Conservation (phyloP, 2,888 invertebrate genomes). For the Agrochola macilenta region DNA sequence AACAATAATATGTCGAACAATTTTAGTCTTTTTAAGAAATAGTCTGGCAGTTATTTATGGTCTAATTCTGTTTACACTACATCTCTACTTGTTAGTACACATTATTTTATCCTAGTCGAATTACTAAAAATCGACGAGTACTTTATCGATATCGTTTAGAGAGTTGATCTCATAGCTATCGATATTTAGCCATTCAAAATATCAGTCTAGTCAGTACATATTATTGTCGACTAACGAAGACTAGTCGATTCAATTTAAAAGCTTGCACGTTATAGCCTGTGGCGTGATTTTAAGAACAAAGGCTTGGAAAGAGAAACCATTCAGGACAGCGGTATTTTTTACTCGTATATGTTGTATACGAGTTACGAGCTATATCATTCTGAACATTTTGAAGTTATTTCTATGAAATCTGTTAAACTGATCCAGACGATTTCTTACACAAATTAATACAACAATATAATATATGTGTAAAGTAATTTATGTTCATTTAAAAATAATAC, state of each 20-base stretch:
- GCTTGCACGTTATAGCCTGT: slow-evolving; percentile 18
- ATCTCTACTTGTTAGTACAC: slow-evolving; percentile 2
- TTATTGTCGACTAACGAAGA: slow-evolving; percentile 44
- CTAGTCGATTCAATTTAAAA: slow-evolving; percentile 27
- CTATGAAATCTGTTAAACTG: slow-evolving; percentile 9
- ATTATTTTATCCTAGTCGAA: not conserved
- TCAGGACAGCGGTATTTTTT: not conserved
- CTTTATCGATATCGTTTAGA: slow-evolving; percentile 22
- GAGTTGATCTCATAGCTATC: slow-evolving; percentile 11
- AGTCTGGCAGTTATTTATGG: slow-evolving; percentile 40
- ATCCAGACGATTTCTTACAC: slow-evolving; percentile 56
- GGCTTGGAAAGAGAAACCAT: not conserved
- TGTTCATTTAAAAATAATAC: slow-evolving; percentile 40
- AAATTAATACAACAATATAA: slow-evolving; percentile 26
- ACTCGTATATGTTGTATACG: too few species aligned
- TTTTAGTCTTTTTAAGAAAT: slow-evolving; percentile 52
- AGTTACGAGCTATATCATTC: slow-evolving; percentile 12
- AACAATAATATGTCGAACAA: slow-evolving; percentile 32
- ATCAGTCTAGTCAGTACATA: slow-evolving; percentile 50
- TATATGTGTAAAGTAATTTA: slow-evolving; percentile 25
- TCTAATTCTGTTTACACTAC: slow-evolving; percentile 14
- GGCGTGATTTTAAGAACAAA: not conserved
- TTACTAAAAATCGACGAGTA: slow-evolving; percentile 6
- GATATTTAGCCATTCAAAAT: slow-evolving; percentile 25
- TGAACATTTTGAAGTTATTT: not conserved